Evolutionary conservation across 2,797 vertebrate species (phyloP), one percentile per base, ranked within the genome.

Genomic region (Triplophysa yarkandensis): DNA sequence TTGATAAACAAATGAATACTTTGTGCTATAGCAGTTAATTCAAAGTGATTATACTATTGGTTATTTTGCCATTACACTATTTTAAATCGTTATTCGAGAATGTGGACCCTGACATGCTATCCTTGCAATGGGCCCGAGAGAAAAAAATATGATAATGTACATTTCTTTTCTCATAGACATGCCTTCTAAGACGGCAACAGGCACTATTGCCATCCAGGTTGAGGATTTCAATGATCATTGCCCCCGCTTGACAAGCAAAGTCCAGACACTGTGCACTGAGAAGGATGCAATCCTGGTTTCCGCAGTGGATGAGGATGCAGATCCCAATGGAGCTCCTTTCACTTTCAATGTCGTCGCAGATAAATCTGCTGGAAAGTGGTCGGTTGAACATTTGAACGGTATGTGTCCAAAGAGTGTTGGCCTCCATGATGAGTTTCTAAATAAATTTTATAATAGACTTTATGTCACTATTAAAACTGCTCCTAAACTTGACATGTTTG

Each of bases 171-270:
- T 68, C 0, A 16, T 41, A 89, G 88, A 81, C 2, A 3, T 68
- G 27, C 85, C 86, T 48, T 4, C 48, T 1, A 78, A 77, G 65
- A 86, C 95, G 0, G 85, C 90, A 74, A 98, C 96, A 0, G 97
- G 96, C 44, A 98, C 91, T 1, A 80, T 95, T 0, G 44, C 86
- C 19, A 87, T 94, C 80, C 76, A 82, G 0, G 88, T 95, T 30
- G 73, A 86, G 79, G 92, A 95, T 82, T 81, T 81, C 63, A 95
- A 98, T 81, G 95, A 98, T 88, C 90, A 98, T 76, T 96, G 95
- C 73, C 97, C 97, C 2, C 71, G 34, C 1, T 82, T 98, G 68
- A 85, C 86, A n/a, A 87, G 87, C 62, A 36, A 77, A 0, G 4
- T 73, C 0, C 81, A 84, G 55, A 90, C 34, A 0, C 43, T 97